These are phyloP conservation scores for Zoroaster sp. DNA, from an alignment of 53 echinoderm and acorn worm species.

Conservation along the genomic window DNA sequence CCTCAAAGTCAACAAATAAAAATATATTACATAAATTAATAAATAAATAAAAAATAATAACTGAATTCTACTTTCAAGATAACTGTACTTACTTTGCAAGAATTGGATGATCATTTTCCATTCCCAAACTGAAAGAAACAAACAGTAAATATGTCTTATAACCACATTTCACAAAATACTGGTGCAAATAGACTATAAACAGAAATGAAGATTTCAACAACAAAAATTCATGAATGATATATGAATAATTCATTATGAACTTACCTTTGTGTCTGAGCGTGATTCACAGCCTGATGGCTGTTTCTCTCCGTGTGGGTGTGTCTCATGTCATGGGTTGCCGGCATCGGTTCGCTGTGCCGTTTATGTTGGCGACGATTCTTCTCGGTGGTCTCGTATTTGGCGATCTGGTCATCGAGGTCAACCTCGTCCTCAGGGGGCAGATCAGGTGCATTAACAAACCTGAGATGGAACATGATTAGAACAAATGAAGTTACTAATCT, in stretches of 20 bases:
- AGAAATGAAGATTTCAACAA: neutral
- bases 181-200: neutral
- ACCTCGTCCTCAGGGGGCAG: neutral
- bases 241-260: neutral
- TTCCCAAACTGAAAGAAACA: slow-evolving; percentile 2
- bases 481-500: too few species aligned
- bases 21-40: too few species aligned
- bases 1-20: too few species aligned
- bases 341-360: neutral
- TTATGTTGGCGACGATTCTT: neutral
- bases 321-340: neutral
- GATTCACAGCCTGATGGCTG: neutral
- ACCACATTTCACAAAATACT: neutral
- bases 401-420: slow-evolving; percentile 23
- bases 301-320: neutral
- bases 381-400: slow-evolving; percentile 19
- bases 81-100: slow-evolving; percentile 48
- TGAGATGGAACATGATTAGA: neutral
- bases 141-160: neutral
- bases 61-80: neutral
- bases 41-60: neutral
- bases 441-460: slow-evolving; percentile 56
- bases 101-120: slow-evolving; percentile 1
- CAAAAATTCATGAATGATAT: neutral
- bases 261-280: slow-evolving; percentile 1